Base-by-base conservation (phyloP, 2,797 vertebrate species). In the Scolopax rusticola region DNA sequence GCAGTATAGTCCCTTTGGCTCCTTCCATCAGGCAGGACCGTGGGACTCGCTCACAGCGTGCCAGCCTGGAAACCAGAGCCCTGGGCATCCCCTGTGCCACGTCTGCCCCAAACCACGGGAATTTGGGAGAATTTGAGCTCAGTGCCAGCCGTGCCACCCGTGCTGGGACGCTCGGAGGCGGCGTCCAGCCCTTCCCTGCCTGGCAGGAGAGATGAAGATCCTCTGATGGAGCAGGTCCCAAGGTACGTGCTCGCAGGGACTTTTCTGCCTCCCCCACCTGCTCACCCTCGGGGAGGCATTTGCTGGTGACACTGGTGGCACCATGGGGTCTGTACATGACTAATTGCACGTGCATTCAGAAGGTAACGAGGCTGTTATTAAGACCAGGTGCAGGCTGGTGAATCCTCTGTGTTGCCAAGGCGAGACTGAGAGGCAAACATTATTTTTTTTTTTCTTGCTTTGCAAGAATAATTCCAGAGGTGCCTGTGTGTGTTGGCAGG, bases 61-160 rank as follows among this genome's bases (percentile, higher is more conserved):
- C 28, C 38, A 70, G 45, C 36, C 27, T 80, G 59, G 50, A 56
- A 74, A 32, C 23, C 41, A 61, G 60, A 84, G 28, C 27, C 70
- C 27, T 64, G 87, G 24, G 12, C 16, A 53, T 65, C 41, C 40
- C 18, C 8, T 5, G 4, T 43, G 24, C 45, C 0, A 0, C 5
- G 4, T 79, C 47, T 57, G 0, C 19, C 18, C 20, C 3, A 4
- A 45, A 36, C 36, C 36, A 19, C 8, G 4, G 20, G 47, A 41
- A 63, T 36, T 3, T 70, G 56, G 45, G 36, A 33, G 53, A n/a
- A 20, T 23, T 4, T 30, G 21, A 68, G 25, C 24, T 73, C 21
- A 28, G 13, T 51, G 36, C 14, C 40, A 70, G 56, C 33, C 0
- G 0, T 73, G 28, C 64, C 4, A 6, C 50, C 54, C 2, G 0